phyloP scores from a whole-genome alignment of 2,113 vertebrate species.

The Sinocyclocheilus anophthalmus region DNA sequence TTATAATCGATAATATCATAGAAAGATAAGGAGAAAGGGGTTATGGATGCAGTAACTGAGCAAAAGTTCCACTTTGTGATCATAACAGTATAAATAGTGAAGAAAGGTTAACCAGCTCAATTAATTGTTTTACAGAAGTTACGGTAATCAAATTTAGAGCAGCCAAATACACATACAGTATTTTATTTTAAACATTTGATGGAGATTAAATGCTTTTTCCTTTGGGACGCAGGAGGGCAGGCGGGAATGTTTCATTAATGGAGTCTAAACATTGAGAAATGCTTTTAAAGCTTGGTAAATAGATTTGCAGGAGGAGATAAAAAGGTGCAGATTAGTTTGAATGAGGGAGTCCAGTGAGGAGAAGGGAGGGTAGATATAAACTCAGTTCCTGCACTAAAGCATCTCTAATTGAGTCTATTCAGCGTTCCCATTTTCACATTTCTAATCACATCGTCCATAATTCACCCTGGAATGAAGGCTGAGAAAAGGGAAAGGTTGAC shows the following conservation, averaged over 20 bases:
- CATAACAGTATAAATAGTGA: background rate
- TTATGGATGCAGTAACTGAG: too few relatives aligned
- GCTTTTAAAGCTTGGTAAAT: conserved; percentile 21
- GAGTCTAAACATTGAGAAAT: conserved; percentile 22
- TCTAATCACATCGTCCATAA: conserved; percentile 43
- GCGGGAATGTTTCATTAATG: background rate
- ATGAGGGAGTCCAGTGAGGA: conserved; percentile 47
- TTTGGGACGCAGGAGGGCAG: background rate
- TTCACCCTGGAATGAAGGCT: conserved; percentile 23
- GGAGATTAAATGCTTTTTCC: conserved; percentile 33
- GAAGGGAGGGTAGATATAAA: conserved; percentile 48
- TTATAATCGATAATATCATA: too few relatives aligned
- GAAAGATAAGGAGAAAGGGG: too few relatives aligned
- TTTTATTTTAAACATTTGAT: background rate
- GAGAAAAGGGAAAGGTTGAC: conserved; percentile 16
- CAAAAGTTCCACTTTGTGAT: background rate
- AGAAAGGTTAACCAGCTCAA: background rate
- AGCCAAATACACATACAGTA: background rate
- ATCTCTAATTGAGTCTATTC: conserved; percentile 64
- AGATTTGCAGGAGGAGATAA: conserved; percentile 40
- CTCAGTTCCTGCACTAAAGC: conserved; percentile 49
- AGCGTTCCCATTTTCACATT: conserved; percentile 50
- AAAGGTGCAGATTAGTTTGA: conserved; percentile 30
- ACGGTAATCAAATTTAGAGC: background rate
- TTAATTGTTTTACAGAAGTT: background rate